phyloP scores from a whole-genome alignment of 2,888 invertebrate genomes.

The Periphyllus acericola region DNA sequence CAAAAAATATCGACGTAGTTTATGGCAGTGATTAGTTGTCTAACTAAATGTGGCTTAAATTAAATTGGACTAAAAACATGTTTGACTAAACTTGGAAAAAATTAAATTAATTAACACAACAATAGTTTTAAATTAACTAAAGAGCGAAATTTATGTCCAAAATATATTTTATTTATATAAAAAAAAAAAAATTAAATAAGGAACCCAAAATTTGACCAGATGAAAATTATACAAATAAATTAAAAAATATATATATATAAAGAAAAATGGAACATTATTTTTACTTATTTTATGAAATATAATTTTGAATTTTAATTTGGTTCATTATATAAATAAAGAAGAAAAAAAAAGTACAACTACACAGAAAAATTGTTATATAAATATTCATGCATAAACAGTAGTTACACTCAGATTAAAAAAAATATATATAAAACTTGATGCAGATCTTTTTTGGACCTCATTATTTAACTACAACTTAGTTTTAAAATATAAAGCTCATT shows the following conservation, averaged over 20 bases:
- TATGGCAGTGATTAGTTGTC: conserved; percentile 59
- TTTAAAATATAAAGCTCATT: conserved; percentile 28
- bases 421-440: conserved; percentile 2
- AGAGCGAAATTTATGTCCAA: conserved; percentile 51
- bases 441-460: conserved; percentile 33
- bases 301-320: conserved; percentile 33
- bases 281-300: conserved; percentile 34
- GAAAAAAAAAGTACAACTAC: neutral
- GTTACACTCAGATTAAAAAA: neutral
- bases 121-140: conserved; percentile 55
- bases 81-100: conserved; percentile 55
- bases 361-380: neutral
- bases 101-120: conserved; percentile 32
- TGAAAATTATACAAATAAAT: conserved; percentile 43
- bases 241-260: conserved; percentile 29
- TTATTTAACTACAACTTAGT: neutral
- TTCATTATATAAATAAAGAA: neutral
- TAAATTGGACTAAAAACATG: conserved; percentile 58
- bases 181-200: conserved; percentile 42
- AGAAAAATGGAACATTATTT: conserved; percentile 16
- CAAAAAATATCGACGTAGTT: conserved; percentile 26
- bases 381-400: conserved; percentile 24
- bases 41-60: conserved; percentile 50
- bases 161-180: neutral
- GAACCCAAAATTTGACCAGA: conserved; percentile 60